These are phyloP conservation scores for Triplophysa rosa DNA, from an alignment of 2,113 vertebrate genomes.

Conservation along the genomic window DNA sequence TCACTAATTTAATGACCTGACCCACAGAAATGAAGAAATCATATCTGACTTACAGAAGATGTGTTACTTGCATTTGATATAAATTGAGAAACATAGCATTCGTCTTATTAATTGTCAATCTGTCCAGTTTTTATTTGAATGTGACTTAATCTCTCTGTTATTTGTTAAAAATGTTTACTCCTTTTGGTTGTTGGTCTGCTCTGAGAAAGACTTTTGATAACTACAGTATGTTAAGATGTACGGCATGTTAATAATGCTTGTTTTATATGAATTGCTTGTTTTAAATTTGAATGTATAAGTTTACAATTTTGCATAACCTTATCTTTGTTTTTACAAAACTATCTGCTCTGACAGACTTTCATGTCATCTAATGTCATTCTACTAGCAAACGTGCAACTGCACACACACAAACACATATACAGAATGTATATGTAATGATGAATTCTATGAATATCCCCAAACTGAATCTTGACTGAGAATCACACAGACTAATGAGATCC, in stretches of 20 bases:
- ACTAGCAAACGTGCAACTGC: constrained; percentile 38
- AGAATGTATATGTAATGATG: constrained; percentile 50
- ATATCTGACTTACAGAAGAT: not conserved
- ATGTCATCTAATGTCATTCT: constrained; percentile 19
- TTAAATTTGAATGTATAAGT: constrained; percentile 43
- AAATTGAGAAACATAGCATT: not conserved
- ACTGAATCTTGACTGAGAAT: constrained; percentile 75
- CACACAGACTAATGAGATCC: constrained; percentile 81
- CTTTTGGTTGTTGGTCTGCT: not conserved
- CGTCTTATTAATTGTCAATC: not conserved
- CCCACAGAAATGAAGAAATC: not conserved
- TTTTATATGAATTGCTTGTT: constrained; percentile 3
- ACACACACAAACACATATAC: constrained; percentile 35
- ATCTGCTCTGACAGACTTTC: constrained; percentile 41
- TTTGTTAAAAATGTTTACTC: not conserved
- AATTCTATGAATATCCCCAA: constrained; percentile 69
- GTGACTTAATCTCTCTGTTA: too few relatives aligned
- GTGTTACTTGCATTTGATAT: not conserved
- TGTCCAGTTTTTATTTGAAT: too few relatives aligned
- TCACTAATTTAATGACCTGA: constrained; percentile 40
- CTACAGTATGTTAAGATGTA: not conserved
- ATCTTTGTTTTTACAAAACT: constrained; percentile 53
- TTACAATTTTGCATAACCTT: constrained; percentile 51
- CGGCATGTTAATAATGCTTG: constrained; percentile 27
- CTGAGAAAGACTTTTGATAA: not conserved